Conservation (phyloP, 2,113 vertebrate genomes). For the Picathartes gymnocephalus region DNA sequence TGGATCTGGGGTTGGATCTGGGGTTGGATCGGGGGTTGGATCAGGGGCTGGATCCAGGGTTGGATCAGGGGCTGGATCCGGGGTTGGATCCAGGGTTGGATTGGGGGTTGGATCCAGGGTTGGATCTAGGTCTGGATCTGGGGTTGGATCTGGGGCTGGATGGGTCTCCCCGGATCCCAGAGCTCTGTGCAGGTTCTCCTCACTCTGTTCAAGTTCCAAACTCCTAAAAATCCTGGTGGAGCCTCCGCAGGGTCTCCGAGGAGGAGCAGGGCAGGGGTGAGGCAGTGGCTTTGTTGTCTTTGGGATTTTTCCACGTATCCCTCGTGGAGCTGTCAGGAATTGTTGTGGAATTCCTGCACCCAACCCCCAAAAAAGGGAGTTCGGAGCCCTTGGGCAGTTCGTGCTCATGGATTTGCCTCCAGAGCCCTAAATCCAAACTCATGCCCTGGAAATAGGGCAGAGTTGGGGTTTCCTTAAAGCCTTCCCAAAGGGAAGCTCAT, state of each 20-base stretch:
- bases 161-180: accelerated
- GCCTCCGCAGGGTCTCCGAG: background rate
- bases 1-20: background rate
- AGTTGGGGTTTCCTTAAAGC: background rate
- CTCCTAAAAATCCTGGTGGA: accelerated
- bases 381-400: background rate
- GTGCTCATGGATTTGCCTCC: background rate
- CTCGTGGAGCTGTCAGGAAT: accelerated
- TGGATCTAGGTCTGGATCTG: accelerated
- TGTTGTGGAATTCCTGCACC: background rate
- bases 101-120: too few relatives aligned
- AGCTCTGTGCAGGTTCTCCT: background rate
- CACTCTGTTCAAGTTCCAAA: accelerated
- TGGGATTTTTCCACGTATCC: accelerated
- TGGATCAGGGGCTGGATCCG: too few relatives aligned
- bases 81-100: background rate
- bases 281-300: accelerated
- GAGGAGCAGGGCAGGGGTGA: background rate
- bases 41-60: too few relatives aligned
- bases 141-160: background rate
- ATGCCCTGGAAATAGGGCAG: accelerated
- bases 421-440: background rate
- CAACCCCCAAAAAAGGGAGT: background rate
- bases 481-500: background rate
- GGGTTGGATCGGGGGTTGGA: background rate